Evolutionary conservation across 2,888 invertebrate species (phyloP), one percentile per base, ranked within the genome.

Genomic region (Aleiodes leptofemur): DNA sequence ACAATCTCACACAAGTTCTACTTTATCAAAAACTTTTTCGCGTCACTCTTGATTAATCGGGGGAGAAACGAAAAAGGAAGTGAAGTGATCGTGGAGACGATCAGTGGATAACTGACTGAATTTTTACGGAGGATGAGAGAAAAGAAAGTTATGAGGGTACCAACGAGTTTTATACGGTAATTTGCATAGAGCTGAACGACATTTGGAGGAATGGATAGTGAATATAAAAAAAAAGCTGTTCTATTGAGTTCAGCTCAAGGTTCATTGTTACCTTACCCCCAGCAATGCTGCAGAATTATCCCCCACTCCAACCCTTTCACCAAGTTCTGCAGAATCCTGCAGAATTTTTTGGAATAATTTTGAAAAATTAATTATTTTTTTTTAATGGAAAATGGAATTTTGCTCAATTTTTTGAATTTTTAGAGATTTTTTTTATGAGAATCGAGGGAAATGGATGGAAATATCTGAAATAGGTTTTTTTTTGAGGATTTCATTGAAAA

Each of bases 101-200:
- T 81, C 82, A 81, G 79, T 82, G 76, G 77, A 81, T 80, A 79
- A 86, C 85, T 86, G 83, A 83, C 73, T n/a, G 75, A 74, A 43
- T 76, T 79, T 80, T 77, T 78, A 23, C 23, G 23, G 23, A 1
- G 23, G 23, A 23, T 77, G 64, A 8, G 43, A 64, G 48, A 34
- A 48, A 43, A 48, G 38, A 61, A 34, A n/a, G 14, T 16, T 9
- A 1, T 29, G n/a, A n/a, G 34, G 6, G 23, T 23, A 23, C 23
- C 43, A 50, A 76, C 74, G 78, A 84, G 86, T 79, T 80, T 86
- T 85, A 86, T 80, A 76, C 76, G 74, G 43, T 72, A 77, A 89
- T 89, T 89, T 89, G 89, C 89, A 89, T 89, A 87, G 86, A 89
- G 89, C 89, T 80, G 23, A 76, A 76, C 76, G 71, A 82, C 84